Percentiles rank a stretch among this genome's conserved stretches.
These are phyloP conservation scores for Puma concolor DNA, from an alignment of 2,113 vertebrate species.

Conservation along the genomic window DNA sequence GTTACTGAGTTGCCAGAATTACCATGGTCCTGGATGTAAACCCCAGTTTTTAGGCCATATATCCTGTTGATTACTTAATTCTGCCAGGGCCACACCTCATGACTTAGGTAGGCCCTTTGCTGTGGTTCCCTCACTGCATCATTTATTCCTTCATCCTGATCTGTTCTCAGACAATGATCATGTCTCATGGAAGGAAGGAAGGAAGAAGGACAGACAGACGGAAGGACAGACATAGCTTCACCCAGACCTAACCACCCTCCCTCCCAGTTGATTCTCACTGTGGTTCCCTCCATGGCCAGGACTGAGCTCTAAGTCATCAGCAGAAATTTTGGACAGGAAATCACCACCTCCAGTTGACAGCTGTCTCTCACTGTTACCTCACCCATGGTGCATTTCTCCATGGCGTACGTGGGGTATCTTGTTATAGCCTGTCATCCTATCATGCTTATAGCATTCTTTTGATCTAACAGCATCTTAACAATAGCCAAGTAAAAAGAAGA, in stretches of 20 bases:
- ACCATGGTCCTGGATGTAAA: neutral
- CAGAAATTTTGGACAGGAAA: neutral
- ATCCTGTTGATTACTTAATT: neutral
- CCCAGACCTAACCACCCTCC: neutral
- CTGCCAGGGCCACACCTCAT: neutral
- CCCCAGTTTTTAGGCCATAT: neutral
- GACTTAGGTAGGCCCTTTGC: neutral
- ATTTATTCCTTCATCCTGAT: neutral
- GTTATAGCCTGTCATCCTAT: neutral
- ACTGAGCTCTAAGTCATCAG: neutral
- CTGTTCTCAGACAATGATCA: neutral
- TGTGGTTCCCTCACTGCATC: neutral
- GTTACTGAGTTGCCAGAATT: neutral
- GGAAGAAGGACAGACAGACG: neutral
- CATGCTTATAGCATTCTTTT: neutral
- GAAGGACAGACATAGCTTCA: neutral
- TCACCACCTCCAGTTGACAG: neutral
- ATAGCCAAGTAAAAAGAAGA: neutral
- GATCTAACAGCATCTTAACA: neutral
- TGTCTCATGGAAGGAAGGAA: neutral
- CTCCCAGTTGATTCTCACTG: neutral
- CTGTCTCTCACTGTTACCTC: neutral
- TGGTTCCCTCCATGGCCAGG: neutral
- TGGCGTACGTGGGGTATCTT: neutral
- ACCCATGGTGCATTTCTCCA: neutral